Base-by-base conservation (phyloP, 2,888 invertebrate species). In the Zygothrica quintamaculata region DNA sequence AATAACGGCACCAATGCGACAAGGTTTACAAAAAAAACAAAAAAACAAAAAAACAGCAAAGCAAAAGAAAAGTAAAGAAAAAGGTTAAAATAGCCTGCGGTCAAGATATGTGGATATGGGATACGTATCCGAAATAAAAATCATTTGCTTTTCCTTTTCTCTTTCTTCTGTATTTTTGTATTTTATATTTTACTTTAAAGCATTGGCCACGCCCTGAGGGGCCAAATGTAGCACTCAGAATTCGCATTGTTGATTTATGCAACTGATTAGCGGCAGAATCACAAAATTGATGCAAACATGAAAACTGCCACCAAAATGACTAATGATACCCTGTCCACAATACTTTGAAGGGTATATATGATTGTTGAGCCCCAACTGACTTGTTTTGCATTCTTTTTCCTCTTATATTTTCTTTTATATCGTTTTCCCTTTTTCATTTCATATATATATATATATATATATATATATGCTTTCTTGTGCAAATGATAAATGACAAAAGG, bases 181-280 rank as follows among this genome's bases (percentile, higher is more conserved):
- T n/a, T 62, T 62, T 26, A 3, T 2, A 11, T 7, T 36, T 36
- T n/a, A 13, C 25, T 66, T 61, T 61, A 82, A 74, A 64, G 44
- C 59, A 67, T 48, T 67, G 39, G 31, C 46, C 37, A 40, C 57
- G 59, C 51, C 40, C 42, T 26, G 37, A 5, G 9, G 22, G 26
- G 5, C 13, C 34, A 26, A 6, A 4, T 8, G 5, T 26, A 4
- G 4, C 26, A 4, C 26, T 9, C 29, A 7, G 7, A 29, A 75
- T 65, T 84, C 62, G 68, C 74, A 46, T 66, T 77, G 51, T 64
- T 82, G 82, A 84, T 84, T 84, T 84, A 84, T 84, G 76, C 86
- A 84, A 76, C 80, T 85, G 86, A 84, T 84, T 84, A 86, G 84
- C 85, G 64, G 47, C 60, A 56, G 46, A n/a, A n/a, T 59, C 60